Base-by-base conservation (phyloP, 1,140 invertebrate species). In the Alviniconcha marisindica region DNA sequence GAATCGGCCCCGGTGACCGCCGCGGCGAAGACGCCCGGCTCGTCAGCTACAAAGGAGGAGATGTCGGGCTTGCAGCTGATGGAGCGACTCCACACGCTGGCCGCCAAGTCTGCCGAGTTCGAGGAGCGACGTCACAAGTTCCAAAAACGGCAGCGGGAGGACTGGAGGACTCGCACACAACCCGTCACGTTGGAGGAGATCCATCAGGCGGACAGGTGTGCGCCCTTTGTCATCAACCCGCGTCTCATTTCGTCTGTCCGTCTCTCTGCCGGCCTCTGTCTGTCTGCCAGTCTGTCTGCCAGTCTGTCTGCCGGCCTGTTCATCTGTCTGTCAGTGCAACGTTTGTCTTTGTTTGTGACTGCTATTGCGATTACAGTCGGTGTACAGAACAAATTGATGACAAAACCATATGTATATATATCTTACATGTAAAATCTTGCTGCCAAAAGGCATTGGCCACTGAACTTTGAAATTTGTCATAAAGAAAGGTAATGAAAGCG, bases 151-250 rank as follows among this genome's bases (percentile, higher is more conserved):
- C 60, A 80, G 48, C 81, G 86, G 5, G 87, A 89, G 24, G 87
- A 90, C 60, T 88, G 88, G 88, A 84, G 90, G 10, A 83, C 86
- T 7, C 79, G 87, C n/a, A 91, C 90, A 28, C 89, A 88, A 63
- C 90, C 90, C 56, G 85, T 91, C 7, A 91, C 90, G 0, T 33
- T 85, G 21, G 89, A 91, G 63, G 90, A 91, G 82, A 86, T 91
- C 21, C 81, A 88, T 40, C 87, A 87, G 38, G 90, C 90, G 24
- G 90, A 89, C 84, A 87, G 86, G 90, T 91, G 81, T 77, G 81
- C n/a, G n/a, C n/a, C n/a, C n/a, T n/a, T n/a, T 48, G 44, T 48
- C 44, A 48, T 18, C 5, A 18, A 10, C 18, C 18, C 18, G 44
- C 18, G 44, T 48, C 7, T 48, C 7, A 10, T 10, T 48, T 10